These are phyloP conservation scores for Notamacropus eugenii DNA, from an alignment of 2,797 vertebrate species.

Conservation along the genomic window DNA sequence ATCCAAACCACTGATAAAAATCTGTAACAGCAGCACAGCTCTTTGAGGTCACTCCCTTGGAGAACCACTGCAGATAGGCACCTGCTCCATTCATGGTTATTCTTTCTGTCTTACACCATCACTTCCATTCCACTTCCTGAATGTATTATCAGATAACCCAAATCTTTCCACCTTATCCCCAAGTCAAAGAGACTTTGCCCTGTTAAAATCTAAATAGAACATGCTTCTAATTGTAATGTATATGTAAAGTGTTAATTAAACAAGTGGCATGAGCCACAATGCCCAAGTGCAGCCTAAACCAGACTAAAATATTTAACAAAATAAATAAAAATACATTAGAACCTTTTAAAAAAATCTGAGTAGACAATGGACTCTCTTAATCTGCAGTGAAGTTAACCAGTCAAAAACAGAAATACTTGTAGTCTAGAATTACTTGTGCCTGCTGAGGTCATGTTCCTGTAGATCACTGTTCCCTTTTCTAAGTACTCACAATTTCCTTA, in stretches of 20 bases:
- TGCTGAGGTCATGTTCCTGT: not conserved
- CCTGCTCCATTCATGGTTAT: not conserved
- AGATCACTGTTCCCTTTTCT: not conserved
- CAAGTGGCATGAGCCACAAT: too few species aligned
- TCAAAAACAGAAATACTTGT: not conserved
- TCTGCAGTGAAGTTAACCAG: not conserved
- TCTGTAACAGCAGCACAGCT: not conserved
- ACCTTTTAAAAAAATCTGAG: too few species aligned
- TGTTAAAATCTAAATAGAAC: too few species aligned
- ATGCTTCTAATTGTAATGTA: too few species aligned
- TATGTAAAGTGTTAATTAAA: too few species aligned
- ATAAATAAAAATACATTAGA: too few species aligned
- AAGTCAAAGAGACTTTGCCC: not conserved
- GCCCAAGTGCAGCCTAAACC: too few species aligned
- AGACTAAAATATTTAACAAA: too few species aligned
- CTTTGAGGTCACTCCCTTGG: not conserved
- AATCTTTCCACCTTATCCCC: not conserved
- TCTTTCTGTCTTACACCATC: not conserved
- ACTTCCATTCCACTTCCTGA: not conserved
- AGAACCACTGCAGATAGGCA: not conserved
- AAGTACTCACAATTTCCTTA: not conserved
- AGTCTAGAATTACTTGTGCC: not conserved
- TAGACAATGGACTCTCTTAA: not conserved
- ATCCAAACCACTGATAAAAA: not conserved
- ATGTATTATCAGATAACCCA: not conserved